Conservation (phyloP, 2,113 vertebrate genomes). For the Megalops atlanticus region DNA sequence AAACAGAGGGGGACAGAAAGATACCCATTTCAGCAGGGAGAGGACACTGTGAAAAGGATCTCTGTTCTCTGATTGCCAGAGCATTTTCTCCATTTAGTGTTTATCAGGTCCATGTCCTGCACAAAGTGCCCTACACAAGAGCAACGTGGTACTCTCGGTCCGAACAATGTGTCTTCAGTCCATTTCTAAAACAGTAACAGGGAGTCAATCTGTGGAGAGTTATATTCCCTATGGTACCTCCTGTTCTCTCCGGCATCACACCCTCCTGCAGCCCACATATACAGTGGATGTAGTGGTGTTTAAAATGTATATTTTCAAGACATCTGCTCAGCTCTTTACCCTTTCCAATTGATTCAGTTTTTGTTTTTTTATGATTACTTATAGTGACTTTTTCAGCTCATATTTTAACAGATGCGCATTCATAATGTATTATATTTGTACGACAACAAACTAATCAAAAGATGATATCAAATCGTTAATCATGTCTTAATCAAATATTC, state of each 20-base stretch:
- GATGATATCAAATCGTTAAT: too few relatives aligned
- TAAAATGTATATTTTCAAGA: too few relatives aligned
- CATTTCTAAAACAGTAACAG: not conserved
- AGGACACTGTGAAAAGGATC: not conserved
- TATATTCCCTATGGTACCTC: not conserved
- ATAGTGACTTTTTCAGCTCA: conserved; percentile 21
- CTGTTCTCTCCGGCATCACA: not conserved
- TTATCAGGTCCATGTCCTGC: conserved; percentile 51
- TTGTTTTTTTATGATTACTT: too few relatives aligned
- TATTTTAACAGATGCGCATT: too few relatives aligned
- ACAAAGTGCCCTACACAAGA: conserved; percentile 49
- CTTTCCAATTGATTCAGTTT: too few relatives aligned
- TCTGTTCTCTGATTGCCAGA: conserved; percentile 35
- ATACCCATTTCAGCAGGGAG: not conserved
- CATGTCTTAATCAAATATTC: too few relatives aligned
- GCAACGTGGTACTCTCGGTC: conserved; percentile 50
- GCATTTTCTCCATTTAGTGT: conserved; percentile 47
- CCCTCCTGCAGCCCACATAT: not conserved
- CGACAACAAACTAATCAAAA: too few relatives aligned
- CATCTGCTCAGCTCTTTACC: too few relatives aligned
- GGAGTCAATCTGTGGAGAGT: not conserved
- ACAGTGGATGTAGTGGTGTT: not conserved
- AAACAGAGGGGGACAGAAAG: not conserved
- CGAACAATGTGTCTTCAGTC: conserved; percentile 50
- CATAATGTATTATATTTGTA: too few relatives aligned